Base-by-base conservation (phyloP, 2,888 invertebrate species). In the Trachelus stipa region DNA sequence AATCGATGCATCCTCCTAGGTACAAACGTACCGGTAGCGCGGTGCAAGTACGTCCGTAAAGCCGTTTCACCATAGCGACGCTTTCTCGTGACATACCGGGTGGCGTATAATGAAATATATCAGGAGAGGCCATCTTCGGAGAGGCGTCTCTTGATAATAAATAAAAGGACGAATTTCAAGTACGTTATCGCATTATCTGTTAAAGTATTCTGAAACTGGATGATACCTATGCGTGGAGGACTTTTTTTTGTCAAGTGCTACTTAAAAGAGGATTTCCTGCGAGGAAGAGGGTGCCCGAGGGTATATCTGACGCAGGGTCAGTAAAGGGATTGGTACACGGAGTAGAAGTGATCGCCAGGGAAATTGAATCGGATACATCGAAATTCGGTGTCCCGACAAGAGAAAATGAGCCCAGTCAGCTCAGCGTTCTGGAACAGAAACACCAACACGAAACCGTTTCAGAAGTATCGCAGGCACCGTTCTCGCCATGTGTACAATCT, bases 1-100 rank as follows among this genome's bases (percentile, higher is more conserved):
- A 89, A 89, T 90, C 89, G 88, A 89, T 90, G 87, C 86, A 75
- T 78, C 73, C 34, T 74, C 37, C 74, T 30, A 30, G 74, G 74
- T 74, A 71, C 71, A 33, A 71, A 6, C 71, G 71, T 71, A 71
- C 31, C 15, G 71, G 56, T 23, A 56, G 56, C 23, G 23, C 15
- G 56, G 56, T 56, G 23, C 56, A 56, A 56, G 56, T 56, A 56
- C 56, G 56, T 56, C 56, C 56, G 56, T 6, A 23, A 6, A 23
- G 23, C 56, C 56, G 56, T 56, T 56, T 56, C 56, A 56, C 23
- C 23, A 9, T 56, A 56, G 56, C 56, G 56, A 56, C 56, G 56
- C 56, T 56, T 56, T 9, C 56, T 56, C 56, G 23, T 23, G 56
- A 56, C 56, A 3, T 11, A 71, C 71, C 31, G 71, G 33, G 33